phyloP scores from a whole-genome alignment of 1,140 invertebrate species.

The Bombus cullumanus region DNA sequence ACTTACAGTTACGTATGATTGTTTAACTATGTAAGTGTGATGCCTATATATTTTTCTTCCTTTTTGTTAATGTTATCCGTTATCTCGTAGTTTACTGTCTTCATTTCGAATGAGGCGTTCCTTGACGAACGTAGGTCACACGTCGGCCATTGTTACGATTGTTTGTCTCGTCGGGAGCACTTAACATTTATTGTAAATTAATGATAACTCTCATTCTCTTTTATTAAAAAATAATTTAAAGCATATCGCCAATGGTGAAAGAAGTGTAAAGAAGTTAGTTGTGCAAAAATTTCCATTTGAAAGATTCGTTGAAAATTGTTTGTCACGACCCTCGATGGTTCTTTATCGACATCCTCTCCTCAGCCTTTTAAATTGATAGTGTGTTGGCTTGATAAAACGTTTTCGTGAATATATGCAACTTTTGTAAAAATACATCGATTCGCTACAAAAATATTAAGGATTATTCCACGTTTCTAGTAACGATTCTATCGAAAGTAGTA shows the following conservation, averaged over 20 bases:
- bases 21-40: not conserved
- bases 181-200: not conserved
- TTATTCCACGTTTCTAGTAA: not conserved
- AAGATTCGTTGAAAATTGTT: not conserved
- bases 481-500: not conserved
- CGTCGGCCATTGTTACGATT: constrained; percentile 18
- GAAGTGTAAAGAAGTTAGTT: not conserved
- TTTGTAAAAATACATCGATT: not conserved
- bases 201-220: not conserved
- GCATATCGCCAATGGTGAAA: not conserved
- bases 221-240: not conserved
- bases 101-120: constrained; percentile 23
- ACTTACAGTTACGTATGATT: not conserved
- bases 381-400: not conserved
- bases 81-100: constrained; percentile 44
- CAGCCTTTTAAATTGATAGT: not conserved
- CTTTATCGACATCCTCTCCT: constrained; percentile 20
- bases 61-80: constrained; percentile 19
- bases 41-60: constrained; percentile 5
- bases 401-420: not conserved
- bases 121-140: constrained; percentile 8
- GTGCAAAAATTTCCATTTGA: not conserved
- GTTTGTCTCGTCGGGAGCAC: not conserved
- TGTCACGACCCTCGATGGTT: not conserved
- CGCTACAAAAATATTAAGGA: not conserved